These are phyloP conservation scores for Ptychadena robeensis DNA, from an alignment of 2,797 vertebrate genomes.

Conservation along the genomic window DNA sequence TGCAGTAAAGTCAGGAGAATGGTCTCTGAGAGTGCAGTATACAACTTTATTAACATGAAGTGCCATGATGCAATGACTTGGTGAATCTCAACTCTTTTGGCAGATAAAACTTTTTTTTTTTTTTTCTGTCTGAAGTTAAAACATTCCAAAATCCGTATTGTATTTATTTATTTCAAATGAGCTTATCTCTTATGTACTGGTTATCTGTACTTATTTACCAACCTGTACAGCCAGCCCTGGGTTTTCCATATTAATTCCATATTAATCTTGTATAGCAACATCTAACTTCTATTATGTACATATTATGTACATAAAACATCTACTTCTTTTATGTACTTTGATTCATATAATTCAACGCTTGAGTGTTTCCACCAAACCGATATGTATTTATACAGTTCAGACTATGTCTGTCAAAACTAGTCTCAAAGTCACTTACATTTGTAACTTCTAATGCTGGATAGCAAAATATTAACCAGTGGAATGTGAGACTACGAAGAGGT, in stretches of 20 bases:
- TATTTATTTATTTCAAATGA: too few species aligned
- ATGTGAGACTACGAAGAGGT: slow-evolving; percentile 32
- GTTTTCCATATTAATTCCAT: background rate
- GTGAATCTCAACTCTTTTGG: too few species aligned
- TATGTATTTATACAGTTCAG: background rate
- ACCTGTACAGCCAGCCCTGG: background rate
- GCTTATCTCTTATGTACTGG: background rate
- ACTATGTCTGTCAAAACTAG: background rate
- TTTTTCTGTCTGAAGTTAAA: too few species aligned
- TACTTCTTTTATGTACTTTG: background rate
- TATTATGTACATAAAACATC: too few species aligned
- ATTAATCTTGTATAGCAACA: too few species aligned
- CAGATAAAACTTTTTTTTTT: too few species aligned
- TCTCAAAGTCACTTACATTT: background rate
- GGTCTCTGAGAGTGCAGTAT: too few species aligned
- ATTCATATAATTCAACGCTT: background rate
- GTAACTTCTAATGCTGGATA: slow-evolving; percentile 3
- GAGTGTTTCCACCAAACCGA: background rate
- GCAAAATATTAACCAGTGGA: slow-evolving; percentile 49
- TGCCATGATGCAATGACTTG: too few species aligned
- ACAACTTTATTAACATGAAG: too few species aligned
- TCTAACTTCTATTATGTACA: background rate
- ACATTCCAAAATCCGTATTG: too few species aligned
- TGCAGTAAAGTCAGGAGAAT: too few species aligned
- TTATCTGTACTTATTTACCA: background rate